phyloP scores from a whole-genome alignment of 2,113 vertebrate genomes.

The Seriola quinqueradiata region DNA sequence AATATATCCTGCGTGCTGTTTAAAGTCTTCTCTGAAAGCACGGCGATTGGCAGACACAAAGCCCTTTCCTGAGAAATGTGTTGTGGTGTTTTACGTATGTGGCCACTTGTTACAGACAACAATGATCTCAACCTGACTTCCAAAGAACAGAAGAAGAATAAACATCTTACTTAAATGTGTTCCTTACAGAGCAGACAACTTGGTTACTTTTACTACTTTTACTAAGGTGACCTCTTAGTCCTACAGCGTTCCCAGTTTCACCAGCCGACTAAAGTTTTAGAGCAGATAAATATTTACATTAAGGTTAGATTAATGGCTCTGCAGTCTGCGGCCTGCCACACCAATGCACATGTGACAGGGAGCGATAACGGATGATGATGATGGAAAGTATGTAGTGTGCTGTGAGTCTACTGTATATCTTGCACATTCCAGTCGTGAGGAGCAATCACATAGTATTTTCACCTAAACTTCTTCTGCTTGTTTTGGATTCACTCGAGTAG shows the following conservation, averaged over 20 bases:
- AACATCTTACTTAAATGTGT: background rate
- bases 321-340: background rate
- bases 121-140: background rate
- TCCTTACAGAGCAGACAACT: background rate
- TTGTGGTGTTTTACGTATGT: background rate
- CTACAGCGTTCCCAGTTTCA: background rate
- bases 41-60: background rate
- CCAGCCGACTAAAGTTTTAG: background rate
- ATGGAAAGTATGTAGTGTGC: background rate
- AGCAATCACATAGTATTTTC: no score
- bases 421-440: background rate
- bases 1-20: background rate
- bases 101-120: background rate
- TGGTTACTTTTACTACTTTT: no score
- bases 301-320: background rate
- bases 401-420: background rate
- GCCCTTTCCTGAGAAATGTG: background rate
- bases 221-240: background rate
- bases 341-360: background rate
- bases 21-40: background rate
- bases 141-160: background rate
- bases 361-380: background rate
- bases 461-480: background rate
- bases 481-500: no score
- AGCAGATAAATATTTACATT: background rate